A percentile compares a stretch with the other conserved stretches of the same genome.
These are phyloP conservation scores for Stylophora pistillata DNA, from an alignment of 64 coral and sea anemone genomes.

Conservation along the genomic window DNA sequence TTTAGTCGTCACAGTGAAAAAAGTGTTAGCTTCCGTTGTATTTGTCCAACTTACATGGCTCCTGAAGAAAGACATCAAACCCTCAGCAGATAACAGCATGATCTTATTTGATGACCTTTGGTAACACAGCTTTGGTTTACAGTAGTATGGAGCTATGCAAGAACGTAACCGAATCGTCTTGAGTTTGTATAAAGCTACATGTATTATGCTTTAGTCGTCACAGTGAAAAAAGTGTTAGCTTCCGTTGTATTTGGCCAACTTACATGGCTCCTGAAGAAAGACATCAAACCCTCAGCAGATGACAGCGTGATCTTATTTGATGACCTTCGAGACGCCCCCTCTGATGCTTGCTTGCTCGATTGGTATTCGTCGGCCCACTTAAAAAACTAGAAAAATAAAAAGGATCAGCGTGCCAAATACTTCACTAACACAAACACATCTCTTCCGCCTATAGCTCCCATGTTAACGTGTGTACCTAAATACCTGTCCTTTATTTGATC, in stretches of 20 bases:
- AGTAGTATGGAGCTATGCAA: no score
- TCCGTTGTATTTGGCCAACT: conserved; percentile 4
- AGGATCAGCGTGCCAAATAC: background rate
- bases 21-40: no score
- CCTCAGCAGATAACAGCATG: conserved; percentile 63
- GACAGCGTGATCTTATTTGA: conserved; percentile 59
- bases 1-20: no score
- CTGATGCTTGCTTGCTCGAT: conserved; percentile 13
- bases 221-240: no score
- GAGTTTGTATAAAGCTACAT: no score
- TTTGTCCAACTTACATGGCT: conserved; percentile 61
- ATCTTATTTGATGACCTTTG: conserved; percentile 57
- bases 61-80: conserved; percentile 68
- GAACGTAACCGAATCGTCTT: no score
- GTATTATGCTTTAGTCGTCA: no score
- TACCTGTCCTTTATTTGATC: no score
- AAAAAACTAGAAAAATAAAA: conserved; percentile 54
- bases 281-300: conserved; percentile 66
- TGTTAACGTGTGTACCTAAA: no score
- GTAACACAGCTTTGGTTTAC: no score
- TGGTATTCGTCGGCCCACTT: conserved; percentile 94
- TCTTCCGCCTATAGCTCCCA: background rate
- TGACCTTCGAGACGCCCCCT: background rate
- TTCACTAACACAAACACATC: background rate
- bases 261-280: conserved; percentile 80